phyloP scores from a whole-genome alignment of 2,797 vertebrate species.

The Anguilla megastoma region DNA sequence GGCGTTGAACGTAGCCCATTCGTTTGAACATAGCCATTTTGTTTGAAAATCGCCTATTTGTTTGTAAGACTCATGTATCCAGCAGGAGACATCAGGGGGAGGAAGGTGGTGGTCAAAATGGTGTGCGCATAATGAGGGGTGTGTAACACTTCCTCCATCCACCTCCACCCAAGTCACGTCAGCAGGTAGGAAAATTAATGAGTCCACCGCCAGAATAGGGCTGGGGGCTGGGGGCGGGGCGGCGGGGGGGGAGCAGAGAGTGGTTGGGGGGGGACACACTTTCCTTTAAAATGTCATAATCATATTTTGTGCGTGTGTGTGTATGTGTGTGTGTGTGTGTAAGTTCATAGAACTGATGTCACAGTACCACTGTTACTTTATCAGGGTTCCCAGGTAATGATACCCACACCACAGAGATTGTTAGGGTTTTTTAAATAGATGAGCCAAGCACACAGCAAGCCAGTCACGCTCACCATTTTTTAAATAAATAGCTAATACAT shows the following conservation, averaged over 20 bases:
- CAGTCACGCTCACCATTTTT: neutral
- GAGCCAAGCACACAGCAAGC: neutral
- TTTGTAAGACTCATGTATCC: neutral
- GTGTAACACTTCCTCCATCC: neutral
- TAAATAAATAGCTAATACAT: neutral
- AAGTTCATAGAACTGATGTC: neutral
- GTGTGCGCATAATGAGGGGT: neutral
- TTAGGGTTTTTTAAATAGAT: neutral
- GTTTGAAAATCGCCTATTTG: conserved; percentile 13
- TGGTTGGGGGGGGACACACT: conserved; percentile 51
- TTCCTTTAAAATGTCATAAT: neutral
- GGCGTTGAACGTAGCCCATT: neutral
- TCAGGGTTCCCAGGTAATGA: neutral
- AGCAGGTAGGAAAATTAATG: conserved; percentile 33
- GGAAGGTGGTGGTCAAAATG: neutral
- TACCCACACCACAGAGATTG: neutral
- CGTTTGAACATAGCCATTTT: neutral
- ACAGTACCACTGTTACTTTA: neutral
- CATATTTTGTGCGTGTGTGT: neutral
- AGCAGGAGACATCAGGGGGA: neutral
- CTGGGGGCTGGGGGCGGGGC: neutral
- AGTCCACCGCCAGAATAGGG: conserved; percentile 21
- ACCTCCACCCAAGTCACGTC: neutral
- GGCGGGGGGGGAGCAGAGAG: conserved; percentile 23
- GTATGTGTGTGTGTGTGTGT: neutral